A percentile compares a stretch with the other conserved stretches of the same genome.
phyloP scores from a whole-genome alignment of 2,797 vertebrate genomes.

The Enteromius paludinosus region DNA sequence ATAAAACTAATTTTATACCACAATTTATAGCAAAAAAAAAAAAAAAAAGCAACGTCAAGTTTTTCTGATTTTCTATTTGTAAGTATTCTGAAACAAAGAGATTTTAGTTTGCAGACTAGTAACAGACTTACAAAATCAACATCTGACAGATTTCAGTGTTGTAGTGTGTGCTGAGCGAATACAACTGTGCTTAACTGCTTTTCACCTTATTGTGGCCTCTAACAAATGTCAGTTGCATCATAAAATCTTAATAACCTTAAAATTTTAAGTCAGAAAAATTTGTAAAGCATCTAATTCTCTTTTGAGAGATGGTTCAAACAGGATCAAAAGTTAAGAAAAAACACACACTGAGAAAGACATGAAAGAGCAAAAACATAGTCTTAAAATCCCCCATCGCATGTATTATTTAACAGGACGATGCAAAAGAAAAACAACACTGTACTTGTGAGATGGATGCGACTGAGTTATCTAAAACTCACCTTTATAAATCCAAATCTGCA shows the following conservation, averaged over 20 bases:
- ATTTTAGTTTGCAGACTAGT: neutral
- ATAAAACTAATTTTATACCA: neutral
- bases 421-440: constrained; percentile 25
- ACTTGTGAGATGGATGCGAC: neutral
- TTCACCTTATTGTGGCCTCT: constrained; percentile 22
- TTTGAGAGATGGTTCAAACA: constrained; percentile 26
- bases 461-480: constrained; percentile 1
- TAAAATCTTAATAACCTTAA: constrained; percentile 16
- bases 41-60: neutral
- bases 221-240: constrained; percentile 35
- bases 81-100: neutral
- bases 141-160: neutral
- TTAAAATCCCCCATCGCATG: constrained; percentile 29
- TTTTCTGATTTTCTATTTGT: neutral
- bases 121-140: neutral
- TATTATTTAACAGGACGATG: constrained; percentile 6
- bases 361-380: constrained; percentile 43
- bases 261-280: constrained; percentile 23
- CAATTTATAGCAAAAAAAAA: neutral
- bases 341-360: constrained; percentile 40
- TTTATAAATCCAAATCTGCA: neutral
- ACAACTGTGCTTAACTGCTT: constrained; percentile 10
- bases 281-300: constrained; percentile 39
- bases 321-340: constrained; percentile 50
- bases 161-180: neutral